phyloP scores from a whole-genome alignment of 1,140 invertebrate genomes.

The Zeugodacus cucurbitae region DNA sequence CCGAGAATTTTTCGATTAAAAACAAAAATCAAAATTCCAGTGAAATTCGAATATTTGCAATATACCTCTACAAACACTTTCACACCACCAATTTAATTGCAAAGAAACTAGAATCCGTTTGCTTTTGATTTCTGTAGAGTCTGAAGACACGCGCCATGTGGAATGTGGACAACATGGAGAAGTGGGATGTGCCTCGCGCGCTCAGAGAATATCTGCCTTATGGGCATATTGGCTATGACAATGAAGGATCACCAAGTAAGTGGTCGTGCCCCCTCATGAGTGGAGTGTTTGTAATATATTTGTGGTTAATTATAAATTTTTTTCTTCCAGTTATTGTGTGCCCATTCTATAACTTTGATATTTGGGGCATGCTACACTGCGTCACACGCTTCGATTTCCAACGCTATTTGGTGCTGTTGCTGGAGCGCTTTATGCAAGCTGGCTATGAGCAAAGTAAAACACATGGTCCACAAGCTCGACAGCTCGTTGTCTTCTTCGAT shows the following conservation, averaged over 20 bases:
- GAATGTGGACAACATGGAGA: constrained; percentile 76
- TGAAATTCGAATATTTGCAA: neutral
- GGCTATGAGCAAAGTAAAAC: constrained; percentile 72
- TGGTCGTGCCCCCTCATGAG: neutral
- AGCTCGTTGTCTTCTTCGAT: constrained; percentile 84
- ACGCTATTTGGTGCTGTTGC: constrained; percentile 72
- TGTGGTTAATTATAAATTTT: neutral
- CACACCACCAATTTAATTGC: no score
- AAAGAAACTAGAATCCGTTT: no score
- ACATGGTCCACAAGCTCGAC: constrained; percentile 70
- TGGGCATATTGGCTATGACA: constrained; percentile 82
- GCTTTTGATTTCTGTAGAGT: constrained; percentile 46
- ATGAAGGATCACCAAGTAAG: constrained; percentile 83
- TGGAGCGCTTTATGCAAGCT: constrained; percentile 73
- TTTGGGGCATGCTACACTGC: constrained; percentile 84
- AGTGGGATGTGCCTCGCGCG: constrained; percentile 78
- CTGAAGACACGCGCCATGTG: constrained; percentile 69
- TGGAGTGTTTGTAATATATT: no score
- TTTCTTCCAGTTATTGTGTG: constrained; percentile 72
- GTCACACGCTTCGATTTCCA: constrained; percentile 79
- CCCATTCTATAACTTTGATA: constrained; percentile 79
- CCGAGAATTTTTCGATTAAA: neutral
- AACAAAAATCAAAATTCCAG: constrained; percentile 32
- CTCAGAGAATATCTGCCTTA: constrained; percentile 80
- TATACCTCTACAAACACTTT: no score